These are phyloP conservation scores for Cynodonichthys magdalenae DNA, from an alignment of 2,797 vertebrate species.

Conservation along the genomic window DNA sequence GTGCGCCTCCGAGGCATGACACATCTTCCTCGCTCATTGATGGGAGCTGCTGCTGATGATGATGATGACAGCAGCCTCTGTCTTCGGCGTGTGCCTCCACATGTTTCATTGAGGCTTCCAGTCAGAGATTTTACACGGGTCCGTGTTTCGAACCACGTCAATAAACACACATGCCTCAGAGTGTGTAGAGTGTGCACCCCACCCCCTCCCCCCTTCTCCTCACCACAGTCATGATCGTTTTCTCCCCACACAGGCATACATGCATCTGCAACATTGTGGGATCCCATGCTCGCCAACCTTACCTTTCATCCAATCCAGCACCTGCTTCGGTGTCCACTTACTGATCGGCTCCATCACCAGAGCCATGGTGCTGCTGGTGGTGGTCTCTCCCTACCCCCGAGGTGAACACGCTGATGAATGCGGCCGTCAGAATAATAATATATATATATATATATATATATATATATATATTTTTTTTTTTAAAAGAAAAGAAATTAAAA, in stretches of 20 bases:
- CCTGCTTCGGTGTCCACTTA: constrained; percentile 94
- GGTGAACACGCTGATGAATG: constrained; percentile 79
- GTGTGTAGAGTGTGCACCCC: constrained; percentile 42
- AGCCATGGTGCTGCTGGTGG: constrained; percentile 84
- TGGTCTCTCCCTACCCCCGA: constrained; percentile 60
- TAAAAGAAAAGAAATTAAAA: too few species aligned
- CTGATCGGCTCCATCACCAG: constrained; percentile 94
- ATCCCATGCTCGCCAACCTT: too few species aligned
- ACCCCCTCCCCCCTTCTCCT: constrained; percentile 22
- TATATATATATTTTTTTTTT: too few species aligned
- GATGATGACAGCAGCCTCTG: constrained; percentile 34
- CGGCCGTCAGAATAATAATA: constrained; percentile 56
- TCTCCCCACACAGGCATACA: constrained; percentile 28
- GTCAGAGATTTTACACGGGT: too few species aligned
- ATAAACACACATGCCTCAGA: not conserved
- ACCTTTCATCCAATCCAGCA: constrained; percentile 97
- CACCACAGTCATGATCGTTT: constrained; percentile 25
- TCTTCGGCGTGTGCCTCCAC: constrained; percentile 50
- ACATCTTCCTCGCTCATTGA: constrained; percentile 64
- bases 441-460: too few species aligned
- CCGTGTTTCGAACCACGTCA: too few species aligned
- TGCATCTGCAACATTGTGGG: constrained; percentile 35
- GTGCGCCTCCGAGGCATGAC: constrained; percentile 45
- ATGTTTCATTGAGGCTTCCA: too few species aligned
- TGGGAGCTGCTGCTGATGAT: constrained; percentile 42